These are phyloP conservation scores for Oncorhynchus kisutch DNA, from an alignment of 2,113 vertebrate species.

Conservation along the genomic window DNA sequence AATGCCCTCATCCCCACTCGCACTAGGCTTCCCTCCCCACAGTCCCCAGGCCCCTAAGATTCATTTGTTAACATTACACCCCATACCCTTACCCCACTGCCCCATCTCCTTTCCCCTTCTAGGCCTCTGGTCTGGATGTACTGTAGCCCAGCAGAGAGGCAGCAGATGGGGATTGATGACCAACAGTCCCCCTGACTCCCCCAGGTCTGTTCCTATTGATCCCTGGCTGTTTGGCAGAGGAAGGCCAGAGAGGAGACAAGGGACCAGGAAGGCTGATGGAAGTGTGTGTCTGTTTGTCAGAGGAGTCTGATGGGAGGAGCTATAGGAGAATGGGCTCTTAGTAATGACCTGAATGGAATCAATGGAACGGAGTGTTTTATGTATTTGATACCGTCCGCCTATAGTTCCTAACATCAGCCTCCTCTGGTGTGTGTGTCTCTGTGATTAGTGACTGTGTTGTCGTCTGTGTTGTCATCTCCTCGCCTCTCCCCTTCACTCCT, in stretches of 20 bases:
- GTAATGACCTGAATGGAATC: too few relatives aligned
- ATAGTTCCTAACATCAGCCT: too few relatives aligned
- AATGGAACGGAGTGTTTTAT: too few relatives aligned
- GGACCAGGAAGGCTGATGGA: conserved; percentile 35
- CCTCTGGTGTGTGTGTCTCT: too few relatives aligned
- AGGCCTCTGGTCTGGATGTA: background rate
- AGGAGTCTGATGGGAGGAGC: too few relatives aligned
- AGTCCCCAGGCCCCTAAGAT: too few relatives aligned
- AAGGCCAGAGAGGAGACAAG: conserved; percentile 11
- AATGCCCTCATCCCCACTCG: background rate
- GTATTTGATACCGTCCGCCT: too few relatives aligned
- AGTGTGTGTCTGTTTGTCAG: background rate
- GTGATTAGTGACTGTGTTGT: background rate
- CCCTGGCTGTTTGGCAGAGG: background rate
- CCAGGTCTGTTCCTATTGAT: conserved; percentile 17
- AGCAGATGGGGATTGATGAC: conserved; percentile 25
- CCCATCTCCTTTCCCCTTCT: background rate
- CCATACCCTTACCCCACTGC: background rate
- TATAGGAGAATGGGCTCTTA: too few relatives aligned
- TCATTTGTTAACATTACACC: background rate
- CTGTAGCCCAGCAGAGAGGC: background rate
- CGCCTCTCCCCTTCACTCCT: background rate
- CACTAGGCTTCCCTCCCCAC: too few relatives aligned
- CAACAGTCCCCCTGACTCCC: background rate
- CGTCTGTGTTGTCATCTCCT: background rate